Evolutionary conservation across 2,888 invertebrate species (phyloP).

Genomic region (Lasioglossum leucozonium): DNA sequence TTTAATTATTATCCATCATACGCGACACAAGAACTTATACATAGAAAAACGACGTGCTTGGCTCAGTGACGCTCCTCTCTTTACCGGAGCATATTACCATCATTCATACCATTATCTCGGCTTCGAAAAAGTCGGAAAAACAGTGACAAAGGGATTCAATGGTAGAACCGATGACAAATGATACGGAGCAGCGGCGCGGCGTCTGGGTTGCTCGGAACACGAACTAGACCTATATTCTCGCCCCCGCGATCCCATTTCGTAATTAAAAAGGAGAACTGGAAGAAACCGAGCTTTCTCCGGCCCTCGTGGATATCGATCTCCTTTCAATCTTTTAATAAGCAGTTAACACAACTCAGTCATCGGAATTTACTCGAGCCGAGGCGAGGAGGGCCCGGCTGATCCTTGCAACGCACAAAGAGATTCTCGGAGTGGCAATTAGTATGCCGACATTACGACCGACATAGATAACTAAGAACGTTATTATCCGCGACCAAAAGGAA

Average conservation of each 20-base stretch:
- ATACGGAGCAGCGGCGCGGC: background rate
- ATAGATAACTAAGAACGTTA: constrained; percentile 56
- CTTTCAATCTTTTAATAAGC: constrained; percentile 35
- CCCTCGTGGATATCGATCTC: constrained; percentile 16
- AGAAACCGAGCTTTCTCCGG: constrained; percentile 11
- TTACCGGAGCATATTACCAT: background rate
- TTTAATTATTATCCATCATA: background rate
- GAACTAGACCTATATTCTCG: background rate
- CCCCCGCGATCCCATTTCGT: background rate
- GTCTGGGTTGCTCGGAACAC: background rate
- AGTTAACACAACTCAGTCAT: constrained; percentile 30
- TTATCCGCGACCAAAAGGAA: constrained; percentile 53
- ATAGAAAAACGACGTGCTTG: background rate
- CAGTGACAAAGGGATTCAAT: constrained; percentile 6
- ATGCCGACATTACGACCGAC: constrained; percentile 51
- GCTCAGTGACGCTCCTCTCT: background rate
- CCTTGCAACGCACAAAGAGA: constrained; percentile 41
- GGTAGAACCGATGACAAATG: background rate
- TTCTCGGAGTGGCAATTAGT: constrained; percentile 64
- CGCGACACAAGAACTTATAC: background rate
- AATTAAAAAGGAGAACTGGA: background rate
- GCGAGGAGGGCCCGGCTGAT: constrained; percentile 25
- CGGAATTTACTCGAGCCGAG: constrained; percentile 36
- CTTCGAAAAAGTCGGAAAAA: background rate
- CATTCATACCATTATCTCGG: background rate